Conservation (phyloP, 2,888 invertebrate genomes). For the Hetaerina titia region DNA sequence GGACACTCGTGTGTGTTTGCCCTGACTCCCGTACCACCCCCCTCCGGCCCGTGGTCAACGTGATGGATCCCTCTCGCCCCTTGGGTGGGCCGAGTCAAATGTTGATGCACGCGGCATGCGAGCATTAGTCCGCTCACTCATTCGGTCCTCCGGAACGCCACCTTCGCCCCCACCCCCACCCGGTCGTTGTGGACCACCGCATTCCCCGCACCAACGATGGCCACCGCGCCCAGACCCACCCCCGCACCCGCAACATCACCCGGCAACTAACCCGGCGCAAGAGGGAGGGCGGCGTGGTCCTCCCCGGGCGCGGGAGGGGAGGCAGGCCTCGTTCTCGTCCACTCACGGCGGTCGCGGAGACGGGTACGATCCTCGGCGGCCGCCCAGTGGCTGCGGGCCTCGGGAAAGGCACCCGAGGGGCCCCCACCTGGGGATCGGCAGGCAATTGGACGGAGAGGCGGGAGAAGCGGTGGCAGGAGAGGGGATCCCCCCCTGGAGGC, state of each 20-base stretch:
- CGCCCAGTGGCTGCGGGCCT: not conserved
- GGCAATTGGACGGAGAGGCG: not conserved
- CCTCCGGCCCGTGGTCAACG: not conserved
- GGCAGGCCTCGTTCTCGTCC: not conserved
- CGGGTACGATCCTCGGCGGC: not conserved
- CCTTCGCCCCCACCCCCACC: not conserved
- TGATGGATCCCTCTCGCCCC: not conserved
- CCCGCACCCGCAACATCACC: too few species aligned
- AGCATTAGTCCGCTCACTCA: too few species aligned
- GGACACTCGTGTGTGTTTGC: not conserved
- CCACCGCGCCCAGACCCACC: too few species aligned
- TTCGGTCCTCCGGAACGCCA: too few species aligned
- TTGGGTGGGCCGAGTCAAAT: not conserved
- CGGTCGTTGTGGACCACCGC: not conserved
- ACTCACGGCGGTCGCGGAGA: not conserved
- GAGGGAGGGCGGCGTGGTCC: not conserved
- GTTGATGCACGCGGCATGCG: too few species aligned
- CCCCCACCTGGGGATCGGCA: not conserved
- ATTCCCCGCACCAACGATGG: too few species aligned
- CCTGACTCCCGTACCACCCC: too few species aligned
- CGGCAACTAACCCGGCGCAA: too few species aligned
- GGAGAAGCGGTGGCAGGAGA: not conserved
- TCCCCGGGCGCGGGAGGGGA: not conserved
- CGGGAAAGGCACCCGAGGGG: not conserved
- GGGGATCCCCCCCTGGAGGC: conserved; percentile 13